Conservation (phyloP, 1,140 invertebrate genomes). For the Neodiprion pinetum region DNA sequence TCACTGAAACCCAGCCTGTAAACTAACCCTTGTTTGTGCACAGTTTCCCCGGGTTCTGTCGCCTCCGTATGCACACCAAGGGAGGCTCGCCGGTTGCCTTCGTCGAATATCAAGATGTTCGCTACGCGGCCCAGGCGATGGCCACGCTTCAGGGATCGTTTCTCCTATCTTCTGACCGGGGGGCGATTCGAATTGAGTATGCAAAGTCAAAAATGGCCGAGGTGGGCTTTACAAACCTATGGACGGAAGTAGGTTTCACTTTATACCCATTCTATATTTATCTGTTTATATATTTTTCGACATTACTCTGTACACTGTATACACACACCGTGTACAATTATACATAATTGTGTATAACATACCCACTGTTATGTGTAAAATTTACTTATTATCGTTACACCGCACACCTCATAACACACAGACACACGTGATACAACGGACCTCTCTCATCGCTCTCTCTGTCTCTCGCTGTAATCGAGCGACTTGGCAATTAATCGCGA, state of each 20-base stretch:
- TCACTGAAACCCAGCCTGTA: not conserved
- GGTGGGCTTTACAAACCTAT: slow-evolving; percentile 67
- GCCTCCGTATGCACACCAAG: slow-evolving; percentile 96
- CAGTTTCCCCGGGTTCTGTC: slow-evolving; percentile 96
- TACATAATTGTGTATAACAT: slow-evolving; percentile 19
- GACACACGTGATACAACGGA: too few relatives aligned
- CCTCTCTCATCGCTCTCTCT: slow-evolving; percentile 10
- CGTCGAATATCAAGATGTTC: slow-evolving; percentile 94
- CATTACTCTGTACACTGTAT: not conserved
- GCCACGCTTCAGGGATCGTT: slow-evolving; percentile 91
- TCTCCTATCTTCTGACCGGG: slow-evolving; percentile 91
- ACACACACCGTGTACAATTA: not conserved
- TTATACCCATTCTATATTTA: slow-evolving; percentile 2
- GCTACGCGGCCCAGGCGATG: slow-evolving; percentile 89
- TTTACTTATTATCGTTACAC: too few relatives aligned
- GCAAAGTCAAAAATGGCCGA: slow-evolving; percentile 97
- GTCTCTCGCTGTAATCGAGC: slow-evolving; percentile 29
- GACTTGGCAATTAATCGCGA: too few relatives aligned
- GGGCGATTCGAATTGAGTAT: slow-evolving; percentile 97
- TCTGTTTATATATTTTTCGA: slow-evolving; percentile 29
- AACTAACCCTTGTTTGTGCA: slow-evolving; percentile 63
- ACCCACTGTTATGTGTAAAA: too few relatives aligned
- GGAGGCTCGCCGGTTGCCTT: slow-evolving; percentile 92
- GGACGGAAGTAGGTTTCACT: slow-evolving; percentile 61
- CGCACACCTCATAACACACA: too few relatives aligned